Percentiles rank a stretch among this genome's conserved stretches.
These are phyloP conservation scores for Pantherophis alleghaniensis DNA, from an alignment of 2,797 vertebrate species.

Conservation along the genomic window DNA sequence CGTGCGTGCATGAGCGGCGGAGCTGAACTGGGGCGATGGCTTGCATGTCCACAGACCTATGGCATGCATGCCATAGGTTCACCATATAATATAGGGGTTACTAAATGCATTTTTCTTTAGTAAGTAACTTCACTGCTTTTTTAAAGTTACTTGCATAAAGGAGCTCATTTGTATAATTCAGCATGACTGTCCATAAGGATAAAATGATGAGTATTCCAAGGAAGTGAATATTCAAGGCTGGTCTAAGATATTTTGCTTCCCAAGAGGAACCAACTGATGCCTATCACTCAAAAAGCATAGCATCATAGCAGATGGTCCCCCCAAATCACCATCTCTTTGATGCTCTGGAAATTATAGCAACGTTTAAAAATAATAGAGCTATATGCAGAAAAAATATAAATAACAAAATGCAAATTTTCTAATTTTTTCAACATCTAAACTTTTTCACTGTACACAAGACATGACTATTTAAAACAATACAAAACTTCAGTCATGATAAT, in stretches of 20 bases:
- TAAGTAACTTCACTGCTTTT: background rate
- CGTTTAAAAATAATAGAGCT: background rate
- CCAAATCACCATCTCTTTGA: background rate
- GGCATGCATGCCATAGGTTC: no score
- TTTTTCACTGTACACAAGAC: background rate
- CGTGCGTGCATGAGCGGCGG: no score
- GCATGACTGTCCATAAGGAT: background rate
- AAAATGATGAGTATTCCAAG: background rate
- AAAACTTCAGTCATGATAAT: background rate
- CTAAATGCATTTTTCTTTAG: background rate
- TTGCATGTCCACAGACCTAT: no score
- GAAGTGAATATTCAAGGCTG: background rate
- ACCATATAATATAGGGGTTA: background rate
- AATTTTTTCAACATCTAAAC: background rate
- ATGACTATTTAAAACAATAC: background rate
- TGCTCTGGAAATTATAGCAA: background rate
- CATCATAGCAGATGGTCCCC: background rate
- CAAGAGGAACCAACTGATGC: background rate
- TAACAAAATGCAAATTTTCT: background rate
- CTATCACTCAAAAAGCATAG: background rate
- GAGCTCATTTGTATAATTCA: background rate
- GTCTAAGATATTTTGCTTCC: background rate
- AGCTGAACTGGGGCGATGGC: no score
- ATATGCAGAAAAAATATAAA: background rate
- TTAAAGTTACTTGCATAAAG: background rate